Evolutionary conservation across 2,797 vertebrate species (phyloP), one percentile per base, ranked within the genome.

Genomic region (Fratercula arctica): DNA sequence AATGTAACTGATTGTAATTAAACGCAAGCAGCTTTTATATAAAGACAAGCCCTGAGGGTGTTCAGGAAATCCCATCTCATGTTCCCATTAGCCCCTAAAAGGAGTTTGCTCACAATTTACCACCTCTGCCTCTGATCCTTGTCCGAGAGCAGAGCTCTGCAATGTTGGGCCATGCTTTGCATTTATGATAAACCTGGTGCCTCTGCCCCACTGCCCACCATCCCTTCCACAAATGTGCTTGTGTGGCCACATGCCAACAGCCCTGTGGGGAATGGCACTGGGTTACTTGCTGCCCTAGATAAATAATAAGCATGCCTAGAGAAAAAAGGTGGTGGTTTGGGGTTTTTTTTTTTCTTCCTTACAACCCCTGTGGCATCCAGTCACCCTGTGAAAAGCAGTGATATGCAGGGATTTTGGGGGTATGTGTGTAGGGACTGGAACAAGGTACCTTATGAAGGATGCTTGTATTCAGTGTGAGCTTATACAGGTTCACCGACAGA

Each of bases 1-100:
- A 95, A 96, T 96, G 93, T 95, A 95, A 96, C 89, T 96, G 95
- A 97, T 89, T 91, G 90, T 96, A 97, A 96, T 97, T 97, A 97
- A 97, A 97, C 0, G 13, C 76, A 84, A 92, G 90, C 51, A 82
- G 92, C 89, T 96, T 95, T 96, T 96, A 50, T 93, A 94, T 90
- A 75, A 95, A 91, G 94, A 94, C 95, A 95, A 95, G 79, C 76
- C 92, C 87, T 84, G 48, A 86, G 92, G 94, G 95, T 53, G 75
- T 73, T 89, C 61, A 93, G 95, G 93, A 96, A 97, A 94, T 95
- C 94, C 95, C 92, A 93, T 94, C 76, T 92, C 48, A 4, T 84
- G 85, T 94, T 97, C 89, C 86, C 69, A 45, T 89, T 94, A 87
- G 86, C 39, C 75, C 76, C 54, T 84, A 81, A 78, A 75, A 91